Base-by-base conservation (phyloP, 2,888 invertebrate genomes). In the Caenorhabditis drosophilae region DNA sequence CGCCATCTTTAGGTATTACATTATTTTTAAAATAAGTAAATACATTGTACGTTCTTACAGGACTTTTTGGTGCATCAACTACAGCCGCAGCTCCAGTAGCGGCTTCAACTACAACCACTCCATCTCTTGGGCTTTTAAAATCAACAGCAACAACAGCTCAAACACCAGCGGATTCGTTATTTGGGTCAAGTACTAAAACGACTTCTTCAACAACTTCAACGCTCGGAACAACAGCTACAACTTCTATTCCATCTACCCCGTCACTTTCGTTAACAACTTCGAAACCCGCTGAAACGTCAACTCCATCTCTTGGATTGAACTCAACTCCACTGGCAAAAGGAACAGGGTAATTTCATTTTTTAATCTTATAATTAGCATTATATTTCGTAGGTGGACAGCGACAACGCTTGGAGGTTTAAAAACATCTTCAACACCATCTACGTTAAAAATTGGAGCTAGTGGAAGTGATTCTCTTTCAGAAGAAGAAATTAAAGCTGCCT, bases 401-500 rank as follows among this genome's bases (percentile, higher is more conserved):
- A 44, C 44, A 4, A 20, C 54, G n/a, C 41, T 63, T 25, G 62
- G 64, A 1, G 63, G 63, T 16, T 18, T 58, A 25, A 58, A 53
- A 31, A 52, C 58, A 35, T 51, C 56, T 3, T 15, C 53, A 7
- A 55, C 58, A 9, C 40, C 41, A 16, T 15, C 50, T 2, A 38
- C 18, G 16, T 40, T 64, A 25, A 64, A 64, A 54, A 52, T 66
- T n/a, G 64, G 59, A 42, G 47, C 59, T 4, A 52, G 56, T 49
- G 67, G 60, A 54, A 57, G 50, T 25, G 67, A 61, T 6, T 46
- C 41, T 4, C 52, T 61, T 7, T 60, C 67, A 4, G 67, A 67
- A 26, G 60, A 60, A 42, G 67, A 67, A 25, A 67, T 67, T 38
- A 56, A 54, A 36, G 67, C 67, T 11, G 67, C 57, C 20, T 49